These are phyloP conservation scores for Drosophila littoralis DNA, from an alignment of 1,140 invertebrate species.

Conservation along the genomic window DNA sequence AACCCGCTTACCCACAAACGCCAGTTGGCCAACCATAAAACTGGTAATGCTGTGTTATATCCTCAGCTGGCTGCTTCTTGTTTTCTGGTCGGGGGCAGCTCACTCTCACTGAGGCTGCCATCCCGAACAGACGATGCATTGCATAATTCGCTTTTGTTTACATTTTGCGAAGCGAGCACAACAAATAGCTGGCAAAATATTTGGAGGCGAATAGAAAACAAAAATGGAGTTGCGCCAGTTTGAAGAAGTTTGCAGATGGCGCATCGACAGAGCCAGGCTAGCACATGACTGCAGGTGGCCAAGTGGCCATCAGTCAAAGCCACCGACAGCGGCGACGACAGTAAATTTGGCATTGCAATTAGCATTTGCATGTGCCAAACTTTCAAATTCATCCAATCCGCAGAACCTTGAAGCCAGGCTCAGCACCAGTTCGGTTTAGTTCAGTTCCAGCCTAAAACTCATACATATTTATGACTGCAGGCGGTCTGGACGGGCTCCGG, in stretches of 20 bases:
- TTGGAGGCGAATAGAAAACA: slow-evolving; percentile 19
- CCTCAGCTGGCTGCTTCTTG: slow-evolving; percentile 25
- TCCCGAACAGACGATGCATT: slow-evolving; percentile 41
- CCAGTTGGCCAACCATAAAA: slow-evolving; percentile 43
- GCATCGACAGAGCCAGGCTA: slow-evolving; percentile 31
- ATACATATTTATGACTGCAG: slow-evolving; percentile 66
- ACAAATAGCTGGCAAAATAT: slow-evolving; percentile 57
- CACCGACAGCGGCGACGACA: slow-evolving; percentile 24
- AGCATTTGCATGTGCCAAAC: slow-evolving; percentile 69
- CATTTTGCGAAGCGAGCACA: slow-evolving; percentile 52
- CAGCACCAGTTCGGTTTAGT: slow-evolving; percentile 16
- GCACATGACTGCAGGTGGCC: slow-evolving; percentile 16
- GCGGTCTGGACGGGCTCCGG: slow-evolving; percentile 33
- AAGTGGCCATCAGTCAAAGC: slow-evolving; percentile 65
- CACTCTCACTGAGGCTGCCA: slow-evolving; percentile 63
- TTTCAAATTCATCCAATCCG: slow-evolving; percentile 54
- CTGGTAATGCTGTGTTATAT: slow-evolving; percentile 33
- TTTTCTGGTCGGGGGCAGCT: slow-evolving; percentile 29
- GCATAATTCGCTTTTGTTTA: slow-evolving; percentile 63
- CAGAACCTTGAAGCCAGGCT: slow-evolving; percentile 63
- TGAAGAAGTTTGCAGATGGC: slow-evolving; percentile 31
- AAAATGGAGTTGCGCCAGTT: slow-evolving; percentile 69
- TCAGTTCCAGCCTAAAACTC: slow-evolving; percentile 6
- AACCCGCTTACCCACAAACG: slow-evolving; percentile 69
- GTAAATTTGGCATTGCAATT: slow-evolving; percentile 51